phyloP scores from a whole-genome alignment of 2,888 invertebrate genomes.

The Brenthis daphne region DNA sequence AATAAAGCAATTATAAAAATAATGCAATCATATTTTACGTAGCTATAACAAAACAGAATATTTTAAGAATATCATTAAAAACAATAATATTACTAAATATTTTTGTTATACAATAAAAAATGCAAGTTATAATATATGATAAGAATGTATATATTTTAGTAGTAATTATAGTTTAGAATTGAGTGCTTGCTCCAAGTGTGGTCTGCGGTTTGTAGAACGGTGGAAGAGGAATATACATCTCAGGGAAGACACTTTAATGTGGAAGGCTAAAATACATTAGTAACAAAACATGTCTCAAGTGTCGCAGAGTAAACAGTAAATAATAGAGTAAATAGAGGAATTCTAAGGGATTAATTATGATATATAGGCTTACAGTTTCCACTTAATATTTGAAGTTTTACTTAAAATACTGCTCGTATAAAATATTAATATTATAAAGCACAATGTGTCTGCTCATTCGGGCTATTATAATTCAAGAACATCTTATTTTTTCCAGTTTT shows the following conservation, averaged over 20 bases:
- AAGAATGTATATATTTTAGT: constrained; percentile 16
- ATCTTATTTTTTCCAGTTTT: no score
- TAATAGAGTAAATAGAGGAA: constrained; percentile 8
- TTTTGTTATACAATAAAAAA: no score
- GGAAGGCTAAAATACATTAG: constrained; percentile 23
- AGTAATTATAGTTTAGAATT: constrained; percentile 35
- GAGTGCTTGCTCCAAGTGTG: constrained; percentile 34
- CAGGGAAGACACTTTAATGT: constrained; percentile 29
- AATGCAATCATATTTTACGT: no score
- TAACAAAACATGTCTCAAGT: constrained; percentile 24
- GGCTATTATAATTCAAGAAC: no score
- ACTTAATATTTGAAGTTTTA: no score
- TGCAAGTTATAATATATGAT: background rate
- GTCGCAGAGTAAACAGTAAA: constrained; percentile 21
- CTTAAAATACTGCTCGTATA: no score
- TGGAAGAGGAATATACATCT: constrained; percentile 34
- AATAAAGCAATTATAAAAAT: no score
- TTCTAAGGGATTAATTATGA: constrained; percentile 7
- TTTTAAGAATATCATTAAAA: no score
- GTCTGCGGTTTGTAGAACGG: constrained; percentile 34
- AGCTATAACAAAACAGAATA: no score
- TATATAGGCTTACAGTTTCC: background rate
- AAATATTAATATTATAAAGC: no score
- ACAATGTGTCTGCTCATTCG: no score
- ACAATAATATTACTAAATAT: no score